Evolutionary conservation across 2,888 invertebrate genomes (phyloP).

Genomic region (Dioctria rufipes): DNA sequence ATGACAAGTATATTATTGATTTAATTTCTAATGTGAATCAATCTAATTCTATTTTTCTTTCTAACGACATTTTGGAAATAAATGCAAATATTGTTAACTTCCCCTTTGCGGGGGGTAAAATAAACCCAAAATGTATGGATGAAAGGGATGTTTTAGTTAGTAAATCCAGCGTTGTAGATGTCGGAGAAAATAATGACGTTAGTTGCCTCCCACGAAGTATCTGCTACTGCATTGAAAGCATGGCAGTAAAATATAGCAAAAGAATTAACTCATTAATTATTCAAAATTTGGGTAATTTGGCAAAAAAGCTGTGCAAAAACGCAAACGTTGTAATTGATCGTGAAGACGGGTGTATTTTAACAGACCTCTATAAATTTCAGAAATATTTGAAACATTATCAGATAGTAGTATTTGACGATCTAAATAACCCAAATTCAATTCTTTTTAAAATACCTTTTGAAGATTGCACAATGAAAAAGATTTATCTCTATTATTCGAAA

Average conservation of each 20-base stretch:
- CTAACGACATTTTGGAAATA: neutral
- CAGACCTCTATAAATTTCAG: conserved; percentile 50
- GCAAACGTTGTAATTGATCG: conserved; percentile 11
- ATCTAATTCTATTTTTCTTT: neutral
- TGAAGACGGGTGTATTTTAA: conserved; percentile 27
- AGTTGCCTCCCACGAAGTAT: neutral
- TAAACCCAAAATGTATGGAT: neutral
- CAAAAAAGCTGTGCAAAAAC: conserved; percentile 11
- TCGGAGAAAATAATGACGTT: neutral
- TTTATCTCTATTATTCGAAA: conserved; percentile 37
- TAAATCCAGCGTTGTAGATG: neutral
- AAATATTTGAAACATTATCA: conserved; percentile 46
- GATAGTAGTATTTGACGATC: conserved; percentile 41
- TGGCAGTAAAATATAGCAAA: neutral
- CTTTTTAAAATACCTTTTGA: conserved; percentile 23
- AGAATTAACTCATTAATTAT: neutral
- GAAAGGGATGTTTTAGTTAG: neutral
- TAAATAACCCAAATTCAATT: conserved; percentile 24
- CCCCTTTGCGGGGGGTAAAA: neutral
- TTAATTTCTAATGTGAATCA: too few relatives aligned
- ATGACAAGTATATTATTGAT: too few relatives aligned
- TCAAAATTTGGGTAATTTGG: neutral
- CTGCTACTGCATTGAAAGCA: conserved; percentile 8
- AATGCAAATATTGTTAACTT: conserved; percentile 1
- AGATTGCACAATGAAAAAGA: neutral